phyloP scores from a whole-genome alignment of 2,797 vertebrate species.

The Mormyrus proboscirostris region DNA sequence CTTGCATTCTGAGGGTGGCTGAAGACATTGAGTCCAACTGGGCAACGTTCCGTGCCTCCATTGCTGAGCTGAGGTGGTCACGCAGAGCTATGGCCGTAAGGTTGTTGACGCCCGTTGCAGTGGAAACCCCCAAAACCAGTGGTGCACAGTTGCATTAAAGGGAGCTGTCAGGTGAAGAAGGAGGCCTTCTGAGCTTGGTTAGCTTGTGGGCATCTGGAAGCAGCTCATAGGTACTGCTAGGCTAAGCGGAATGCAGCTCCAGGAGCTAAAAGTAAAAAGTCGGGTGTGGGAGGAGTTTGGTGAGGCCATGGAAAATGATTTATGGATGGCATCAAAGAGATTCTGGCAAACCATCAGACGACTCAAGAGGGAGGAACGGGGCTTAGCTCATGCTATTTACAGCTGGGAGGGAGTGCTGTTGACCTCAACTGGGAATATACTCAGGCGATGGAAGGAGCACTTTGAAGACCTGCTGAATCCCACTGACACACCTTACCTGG shows the following conservation, averaged over 20 bases:
- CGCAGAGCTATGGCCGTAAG: background rate
- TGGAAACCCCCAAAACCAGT: background rate
- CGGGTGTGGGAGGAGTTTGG: background rate
- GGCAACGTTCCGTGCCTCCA: background rate
- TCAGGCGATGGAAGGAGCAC: background rate
- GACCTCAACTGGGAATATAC: background rate
- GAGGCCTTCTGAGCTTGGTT: background rate
- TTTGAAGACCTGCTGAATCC: background rate
- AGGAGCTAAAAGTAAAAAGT: background rate
- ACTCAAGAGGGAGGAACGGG: background rate
- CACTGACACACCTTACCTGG: background rate
- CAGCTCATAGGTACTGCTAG: background rate
- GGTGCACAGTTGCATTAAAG: background rate
- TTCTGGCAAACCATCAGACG: background rate
- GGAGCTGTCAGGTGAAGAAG: background rate
- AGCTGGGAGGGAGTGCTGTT: background rate
- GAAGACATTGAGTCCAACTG: background rate
- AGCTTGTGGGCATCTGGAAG: background rate
- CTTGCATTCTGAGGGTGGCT: background rate
- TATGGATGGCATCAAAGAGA: background rate
- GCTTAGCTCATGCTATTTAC: background rate
- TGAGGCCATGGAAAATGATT: background rate
- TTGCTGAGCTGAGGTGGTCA: background rate
- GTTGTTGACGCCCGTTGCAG: background rate
- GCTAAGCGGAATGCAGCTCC: background rate